phyloP scores from a whole-genome alignment of 2,888 invertebrate genomes.

The Lutraria lutraria region DNA sequence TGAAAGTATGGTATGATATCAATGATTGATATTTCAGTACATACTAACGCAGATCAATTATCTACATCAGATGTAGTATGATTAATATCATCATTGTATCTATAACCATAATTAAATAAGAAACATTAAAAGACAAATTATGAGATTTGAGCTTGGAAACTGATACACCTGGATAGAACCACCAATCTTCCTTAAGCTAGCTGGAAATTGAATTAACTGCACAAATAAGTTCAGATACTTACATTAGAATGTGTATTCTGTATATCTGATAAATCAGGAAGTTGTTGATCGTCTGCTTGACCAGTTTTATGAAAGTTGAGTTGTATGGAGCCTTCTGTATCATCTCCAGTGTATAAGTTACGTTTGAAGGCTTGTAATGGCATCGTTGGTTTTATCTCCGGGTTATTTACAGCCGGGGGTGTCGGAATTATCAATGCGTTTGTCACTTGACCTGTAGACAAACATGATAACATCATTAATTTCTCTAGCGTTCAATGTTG shows the following conservation, averaged over 20 bases:
- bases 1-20: too few relatives aligned
- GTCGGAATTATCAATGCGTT: slow-evolving; percentile 74
- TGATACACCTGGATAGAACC: too few relatives aligned
- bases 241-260: slow-evolving; percentile 29
- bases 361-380: slow-evolving; percentile 75
- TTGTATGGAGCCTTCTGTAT: slow-evolving; percentile 23
- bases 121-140: too few relatives aligned
- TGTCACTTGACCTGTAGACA: slow-evolving; percentile 72
- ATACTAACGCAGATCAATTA: too few relatives aligned
- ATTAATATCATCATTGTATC: too few relatives aligned
- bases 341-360: slow-evolving; percentile 64
- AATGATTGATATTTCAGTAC: too few relatives aligned
- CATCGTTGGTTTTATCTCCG: slow-evolving; percentile 64
- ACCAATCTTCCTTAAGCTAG: too few relatives aligned
- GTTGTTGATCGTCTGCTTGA: slow-evolving; percentile 1
- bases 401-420: slow-evolving; percentile 69
- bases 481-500: too few relatives aligned
- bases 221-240: neutral
- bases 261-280: slow-evolving; percentile 25
- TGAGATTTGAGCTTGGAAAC: too few relatives aligned
- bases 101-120: too few relatives aligned
- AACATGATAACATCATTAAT: neutral
- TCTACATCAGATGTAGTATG: too few relatives aligned
- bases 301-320: slow-evolving; percentile 23
- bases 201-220: too few relatives aligned